A percentile compares a stretch with the other conserved stretches of the same genome.
Conservation (phyloP, 2,888 invertebrate species). For the Morpho achilles region DNA sequence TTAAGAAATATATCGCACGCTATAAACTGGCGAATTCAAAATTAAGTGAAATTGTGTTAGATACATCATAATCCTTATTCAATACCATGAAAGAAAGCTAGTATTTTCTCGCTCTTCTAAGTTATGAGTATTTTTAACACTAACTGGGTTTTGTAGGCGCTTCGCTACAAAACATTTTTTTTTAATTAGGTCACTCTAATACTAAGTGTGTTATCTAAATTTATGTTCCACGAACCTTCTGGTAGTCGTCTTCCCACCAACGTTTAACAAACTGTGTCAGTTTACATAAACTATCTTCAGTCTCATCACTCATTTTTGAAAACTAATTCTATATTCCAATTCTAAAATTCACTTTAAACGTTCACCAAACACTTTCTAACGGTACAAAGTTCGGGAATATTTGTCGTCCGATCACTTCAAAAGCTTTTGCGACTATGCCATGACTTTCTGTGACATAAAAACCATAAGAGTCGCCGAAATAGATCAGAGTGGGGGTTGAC, state of each 20-base stretch:
- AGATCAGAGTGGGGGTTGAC: constrained; percentile 25
- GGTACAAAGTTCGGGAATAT: not conserved
- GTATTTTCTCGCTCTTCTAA: too few relatives aligned
- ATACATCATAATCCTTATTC: too few relatives aligned
- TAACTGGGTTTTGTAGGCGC: too few relatives aligned
- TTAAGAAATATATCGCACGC: too few relatives aligned
- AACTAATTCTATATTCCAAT: constrained; percentile 16
- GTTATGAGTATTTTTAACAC: too few relatives aligned
- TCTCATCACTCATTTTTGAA: constrained; percentile 40
- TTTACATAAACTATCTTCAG: constrained; percentile 47
- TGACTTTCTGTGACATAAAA: constrained; percentile 12
- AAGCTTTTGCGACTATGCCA: constrained; percentile 22
- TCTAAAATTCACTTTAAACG: not conserved
- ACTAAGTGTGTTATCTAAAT: not conserved
- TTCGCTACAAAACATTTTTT: not conserved
- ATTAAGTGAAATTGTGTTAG: too few relatives aligned
- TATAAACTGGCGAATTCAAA: too few relatives aligned
- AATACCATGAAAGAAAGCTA: too few relatives aligned
- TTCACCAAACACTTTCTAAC: not conserved
- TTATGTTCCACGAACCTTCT: constrained; percentile 36
- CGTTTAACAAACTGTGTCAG: constrained; percentile 57
- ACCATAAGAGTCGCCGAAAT: constrained; percentile 11
- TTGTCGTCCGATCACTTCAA: constrained; percentile 17
- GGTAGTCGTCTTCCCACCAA: constrained; percentile 63
- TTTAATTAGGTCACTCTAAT: too few relatives aligned